Evolutionary conservation across 1,140 invertebrate genomes (phyloP).

Genomic region (Bombus impatiens): DNA sequence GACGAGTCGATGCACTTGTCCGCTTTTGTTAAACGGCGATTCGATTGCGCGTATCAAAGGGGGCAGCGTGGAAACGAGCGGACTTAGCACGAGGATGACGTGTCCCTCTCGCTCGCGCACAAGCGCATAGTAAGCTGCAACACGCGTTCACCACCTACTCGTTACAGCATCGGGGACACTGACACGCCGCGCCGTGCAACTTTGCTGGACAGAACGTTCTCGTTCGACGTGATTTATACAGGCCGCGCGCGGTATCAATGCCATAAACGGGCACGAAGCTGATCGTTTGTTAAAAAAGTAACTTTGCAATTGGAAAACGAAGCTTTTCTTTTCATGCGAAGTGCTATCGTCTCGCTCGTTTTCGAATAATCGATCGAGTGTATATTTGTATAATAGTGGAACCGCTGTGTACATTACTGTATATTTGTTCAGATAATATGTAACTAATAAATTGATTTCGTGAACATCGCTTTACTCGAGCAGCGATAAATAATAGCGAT

Average conservation of each 20-base stretch:
- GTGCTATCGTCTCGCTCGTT: too few species aligned
- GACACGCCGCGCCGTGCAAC: slow-evolving; percentile 19
- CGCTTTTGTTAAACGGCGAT: slow-evolving; percentile 19
- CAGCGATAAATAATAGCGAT: background rate
- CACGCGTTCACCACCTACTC: slow-evolving; percentile 39
- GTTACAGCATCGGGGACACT: slow-evolving; percentile 35
- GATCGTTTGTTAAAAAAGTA: background rate
- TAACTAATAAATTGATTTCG: background rate
- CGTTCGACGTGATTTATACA: background rate
- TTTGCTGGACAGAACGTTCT: slow-evolving; percentile 4
- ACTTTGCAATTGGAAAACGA: background rate
- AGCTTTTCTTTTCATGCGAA: too few species aligned
- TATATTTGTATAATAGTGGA: too few species aligned
- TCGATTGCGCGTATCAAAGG: slow-evolving; percentile 19
- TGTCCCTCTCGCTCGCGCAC: slow-evolving; percentile 14
- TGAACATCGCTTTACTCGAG: background rate
- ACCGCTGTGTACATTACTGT: background rate
- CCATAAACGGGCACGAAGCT: background rate
- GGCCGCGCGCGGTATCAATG: background rate
- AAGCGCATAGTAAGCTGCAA: slow-evolving; percentile 11
- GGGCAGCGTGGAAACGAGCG: background rate
- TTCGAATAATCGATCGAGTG: too few species aligned
- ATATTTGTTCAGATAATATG: background rate
- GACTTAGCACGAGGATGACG: slow-evolving; percentile 30
- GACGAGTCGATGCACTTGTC: slow-evolving; percentile 20